These are phyloP conservation scores for Catamblyrhynchus diadema DNA, from an alignment of 2,797 vertebrate genomes.

Conservation along the genomic window DNA sequence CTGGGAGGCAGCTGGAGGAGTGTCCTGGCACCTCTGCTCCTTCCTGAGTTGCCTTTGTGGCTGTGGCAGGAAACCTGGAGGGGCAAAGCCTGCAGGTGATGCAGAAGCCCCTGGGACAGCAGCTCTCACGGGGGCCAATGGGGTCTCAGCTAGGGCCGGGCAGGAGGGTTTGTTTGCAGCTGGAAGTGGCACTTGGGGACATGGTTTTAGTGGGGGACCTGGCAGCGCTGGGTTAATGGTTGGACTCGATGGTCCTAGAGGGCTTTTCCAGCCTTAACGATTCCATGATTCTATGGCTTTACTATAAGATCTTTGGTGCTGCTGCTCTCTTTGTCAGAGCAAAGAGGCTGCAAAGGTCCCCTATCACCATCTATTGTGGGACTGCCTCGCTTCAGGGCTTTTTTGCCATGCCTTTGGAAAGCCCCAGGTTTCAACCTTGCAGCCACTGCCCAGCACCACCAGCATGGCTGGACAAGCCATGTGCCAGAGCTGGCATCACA, in stretches of 20 bases:
- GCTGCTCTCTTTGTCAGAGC: background rate
- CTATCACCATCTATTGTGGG: background rate
- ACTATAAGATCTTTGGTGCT: background rate
- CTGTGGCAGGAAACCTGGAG: background rate
- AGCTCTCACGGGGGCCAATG: background rate
- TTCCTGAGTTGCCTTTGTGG: background rate
- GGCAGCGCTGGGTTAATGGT: no score
- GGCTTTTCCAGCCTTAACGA: background rate
- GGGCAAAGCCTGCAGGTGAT: background rate
- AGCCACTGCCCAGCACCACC: background rate
- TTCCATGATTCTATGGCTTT: background rate
- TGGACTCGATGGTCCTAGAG: background rate
- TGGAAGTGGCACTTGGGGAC: background rate
- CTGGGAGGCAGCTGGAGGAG: background rate
- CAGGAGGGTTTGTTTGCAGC: background rate
- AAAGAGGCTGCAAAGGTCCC: background rate
- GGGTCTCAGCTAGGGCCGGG: background rate
- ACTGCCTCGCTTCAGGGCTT: accelerated
- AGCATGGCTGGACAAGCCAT: accelerated
- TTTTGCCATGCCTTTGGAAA: background rate
- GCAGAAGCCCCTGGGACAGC: background rate
- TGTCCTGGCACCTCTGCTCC: background rate
- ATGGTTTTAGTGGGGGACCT: no score
- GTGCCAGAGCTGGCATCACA: background rate
- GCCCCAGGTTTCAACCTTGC: background rate